Conservation (phyloP, 2,113 vertebrate genomes). For the Tachysurus vachellii region DNA sequence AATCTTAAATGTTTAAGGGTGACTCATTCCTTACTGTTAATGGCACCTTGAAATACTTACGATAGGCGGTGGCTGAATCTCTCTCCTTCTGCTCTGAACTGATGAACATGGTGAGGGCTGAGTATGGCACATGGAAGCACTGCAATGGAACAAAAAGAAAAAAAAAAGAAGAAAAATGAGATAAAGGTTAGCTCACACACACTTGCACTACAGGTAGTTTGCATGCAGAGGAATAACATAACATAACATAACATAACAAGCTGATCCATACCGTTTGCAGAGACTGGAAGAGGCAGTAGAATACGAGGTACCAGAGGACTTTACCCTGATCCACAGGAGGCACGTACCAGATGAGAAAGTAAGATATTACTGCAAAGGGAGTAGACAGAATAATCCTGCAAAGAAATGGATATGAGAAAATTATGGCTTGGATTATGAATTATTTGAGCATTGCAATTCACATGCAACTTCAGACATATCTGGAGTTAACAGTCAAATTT, state of each 20-base stretch:
- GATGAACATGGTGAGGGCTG: constrained; percentile 97
- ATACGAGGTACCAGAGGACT: constrained; percentile 87
- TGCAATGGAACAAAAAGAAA: constrained; percentile 57
- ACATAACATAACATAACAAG: too few relatives aligned
- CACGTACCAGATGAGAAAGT: constrained; percentile 93
- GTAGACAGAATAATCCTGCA: constrained; percentile 89
- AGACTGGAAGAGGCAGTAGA: constrained; percentile 95
- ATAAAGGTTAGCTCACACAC: background rate
- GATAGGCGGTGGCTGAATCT: constrained; percentile 93
- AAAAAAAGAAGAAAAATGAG: constrained; percentile 6
- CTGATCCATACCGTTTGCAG: constrained; percentile 85
- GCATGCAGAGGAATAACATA: background rate
- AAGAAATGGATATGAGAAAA: background rate
- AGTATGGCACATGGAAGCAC: constrained; percentile 98
- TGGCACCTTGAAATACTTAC: constrained; percentile 70
- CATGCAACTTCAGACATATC: background rate
- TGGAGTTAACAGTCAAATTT: background rate
- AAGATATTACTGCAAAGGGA: constrained; percentile 83
- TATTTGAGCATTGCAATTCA: background rate
- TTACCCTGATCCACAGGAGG: constrained; percentile 81
- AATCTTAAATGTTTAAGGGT: background rate
- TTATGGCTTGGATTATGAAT: background rate
- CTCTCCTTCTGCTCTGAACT: constrained; percentile 91
- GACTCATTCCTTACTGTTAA: background rate
- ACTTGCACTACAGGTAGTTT: background rate